These are phyloP conservation scores for Tragelaphus strepsiceros DNA, from an alignment of 2,113 vertebrate genomes.

Conservation along the genomic window DNA sequence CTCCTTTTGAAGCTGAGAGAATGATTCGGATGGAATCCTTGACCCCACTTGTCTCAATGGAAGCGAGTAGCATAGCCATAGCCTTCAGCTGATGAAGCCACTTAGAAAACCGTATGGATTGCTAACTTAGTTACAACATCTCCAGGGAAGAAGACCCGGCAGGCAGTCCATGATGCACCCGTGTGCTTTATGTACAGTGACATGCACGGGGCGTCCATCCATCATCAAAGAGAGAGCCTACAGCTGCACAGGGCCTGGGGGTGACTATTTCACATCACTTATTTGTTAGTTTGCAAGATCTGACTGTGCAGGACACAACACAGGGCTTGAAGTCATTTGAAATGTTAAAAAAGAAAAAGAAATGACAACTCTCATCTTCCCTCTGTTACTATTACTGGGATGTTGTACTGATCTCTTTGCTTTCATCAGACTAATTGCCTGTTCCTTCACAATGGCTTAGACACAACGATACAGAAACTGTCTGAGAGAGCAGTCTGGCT, in stretches of 20 bases:
- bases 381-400: neutral
- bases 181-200: neutral
- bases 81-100: neutral
- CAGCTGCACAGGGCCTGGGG: neutral
- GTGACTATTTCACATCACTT: slow-evolving; percentile 31
- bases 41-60: neutral
- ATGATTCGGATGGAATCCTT: neutral
- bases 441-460: slow-evolving; percentile 9
- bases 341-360: slow-evolving; percentile 7
- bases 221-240: neutral
- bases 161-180: neutral
- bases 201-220: neutral
- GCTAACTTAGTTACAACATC: neutral
- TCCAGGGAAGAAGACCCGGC: neutral
- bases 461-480: neutral
- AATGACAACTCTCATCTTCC: slow-evolving; percentile 47
- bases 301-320: slow-evolving; percentile 52
- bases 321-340: slow-evolving; percentile 56
- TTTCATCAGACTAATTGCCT: slow-evolving; percentile 66
- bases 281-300: slow-evolving; percentile 33
- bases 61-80: neutral
- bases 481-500: slow-evolving; percentile 20
- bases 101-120: neutral
- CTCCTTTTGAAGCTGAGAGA: neutral
- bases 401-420: slow-evolving; percentile 50